These are phyloP conservation scores for Proteles cristata DNA, from an alignment of 2,113 vertebrate genomes.

Conservation along the genomic window DNA sequence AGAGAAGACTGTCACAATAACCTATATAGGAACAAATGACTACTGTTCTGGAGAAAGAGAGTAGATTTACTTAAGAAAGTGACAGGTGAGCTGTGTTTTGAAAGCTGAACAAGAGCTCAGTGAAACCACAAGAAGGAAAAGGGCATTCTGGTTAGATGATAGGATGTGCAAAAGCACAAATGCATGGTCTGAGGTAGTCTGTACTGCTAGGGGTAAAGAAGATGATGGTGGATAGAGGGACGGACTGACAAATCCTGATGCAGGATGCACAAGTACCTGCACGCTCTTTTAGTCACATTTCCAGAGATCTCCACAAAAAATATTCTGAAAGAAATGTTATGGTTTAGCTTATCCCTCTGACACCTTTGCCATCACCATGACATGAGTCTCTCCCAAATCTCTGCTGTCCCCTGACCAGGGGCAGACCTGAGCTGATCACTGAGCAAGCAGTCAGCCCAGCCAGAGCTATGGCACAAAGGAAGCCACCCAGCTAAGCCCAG, in stretches of 20 bases:
- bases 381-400: not conserved
- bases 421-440: not conserved
- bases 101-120: not conserved
- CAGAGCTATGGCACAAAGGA: not conserved
- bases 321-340: not conserved
- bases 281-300: not conserved
- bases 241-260: not conserved
- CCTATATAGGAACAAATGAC: not conserved
- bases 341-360: not conserved
- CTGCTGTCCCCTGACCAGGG: not conserved
- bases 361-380: not conserved
- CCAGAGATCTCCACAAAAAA: not conserved
- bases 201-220: not conserved
- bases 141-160: not conserved
- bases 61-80: not conserved
- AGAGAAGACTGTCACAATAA: not conserved
- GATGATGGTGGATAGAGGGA: not conserved
- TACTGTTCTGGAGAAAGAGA: not conserved
- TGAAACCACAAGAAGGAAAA: not conserved
- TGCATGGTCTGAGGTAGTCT: not conserved
- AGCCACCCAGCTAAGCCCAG: not conserved
- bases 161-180: not conserved
- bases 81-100: not conserved
- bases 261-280: not conserved
- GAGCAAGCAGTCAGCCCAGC: not conserved